Percentiles rank a stretch among this genome's conserved stretches.
Conservation (phyloP, 2,797 vertebrate species). For the Sebastes dallii region DNA sequence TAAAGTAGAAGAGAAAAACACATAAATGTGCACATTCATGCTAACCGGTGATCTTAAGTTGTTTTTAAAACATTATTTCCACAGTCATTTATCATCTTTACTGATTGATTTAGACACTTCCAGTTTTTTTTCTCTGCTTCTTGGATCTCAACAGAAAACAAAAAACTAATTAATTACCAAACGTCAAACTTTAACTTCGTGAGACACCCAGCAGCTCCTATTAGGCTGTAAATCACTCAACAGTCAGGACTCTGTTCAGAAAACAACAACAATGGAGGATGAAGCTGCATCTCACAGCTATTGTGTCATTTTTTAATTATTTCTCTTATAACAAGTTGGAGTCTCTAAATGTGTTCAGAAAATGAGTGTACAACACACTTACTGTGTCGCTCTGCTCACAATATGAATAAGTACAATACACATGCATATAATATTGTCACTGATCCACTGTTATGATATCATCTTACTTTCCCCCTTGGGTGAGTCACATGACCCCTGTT, state of each 20-base stretch:
- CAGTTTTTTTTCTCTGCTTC: not conserved
- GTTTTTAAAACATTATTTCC: not conserved
- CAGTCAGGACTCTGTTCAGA: not conserved
- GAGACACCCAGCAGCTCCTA: not conserved
- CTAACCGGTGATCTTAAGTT: not conserved
- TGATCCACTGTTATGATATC: slow-evolving; percentile 66
- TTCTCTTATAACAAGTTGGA: not conserved
- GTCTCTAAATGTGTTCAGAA: not conserved
- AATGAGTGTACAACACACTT: not conserved
- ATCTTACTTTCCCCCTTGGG: slow-evolving; percentile 62
- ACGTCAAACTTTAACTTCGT: not conserved
- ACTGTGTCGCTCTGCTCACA: not conserved
- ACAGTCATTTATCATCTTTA: not conserved
- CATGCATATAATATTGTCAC: slow-evolving; percentile 43
- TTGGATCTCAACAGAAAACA: not conserved
- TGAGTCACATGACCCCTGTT: slow-evolving; percentile 76
- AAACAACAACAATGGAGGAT: not conserved
- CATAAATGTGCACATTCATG: not conserved
- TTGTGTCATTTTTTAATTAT: not conserved
- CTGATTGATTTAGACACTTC: not conserved
- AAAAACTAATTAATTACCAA: not conserved
- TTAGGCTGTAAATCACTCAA: not conserved
- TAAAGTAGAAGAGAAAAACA: not conserved
- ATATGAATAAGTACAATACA: not conserved
- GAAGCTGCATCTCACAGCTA: not conserved